Evolutionary conservation across 2,888 invertebrate genomes (phyloP), one percentile per base, ranked within the genome.

Genomic region (Willowsia nigromaculata): DNA sequence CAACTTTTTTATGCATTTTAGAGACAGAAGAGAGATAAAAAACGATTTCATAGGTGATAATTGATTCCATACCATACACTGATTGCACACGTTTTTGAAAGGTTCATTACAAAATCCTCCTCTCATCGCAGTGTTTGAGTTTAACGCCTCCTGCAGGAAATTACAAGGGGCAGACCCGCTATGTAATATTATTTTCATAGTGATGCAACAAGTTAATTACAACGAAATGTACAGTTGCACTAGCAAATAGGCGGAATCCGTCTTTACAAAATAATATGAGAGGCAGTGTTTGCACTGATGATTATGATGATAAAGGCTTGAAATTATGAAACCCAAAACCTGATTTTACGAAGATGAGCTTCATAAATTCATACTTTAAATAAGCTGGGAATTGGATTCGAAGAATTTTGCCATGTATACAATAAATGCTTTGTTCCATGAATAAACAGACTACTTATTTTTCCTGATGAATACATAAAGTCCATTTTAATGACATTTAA

Each of bases 101-200:
- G 74, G 47, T 47, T 74, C 74, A 74, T 74, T 74, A 74, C 65
- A 37, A 25, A 74, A 74, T 43, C 74, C 53, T 50, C 78, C 53
- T 78, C 56, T 78, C 33, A 18, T 78, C 53, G 33, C 50, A 18
- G 33, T 53, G 33, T 53, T 78, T 78, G 33, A 74, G 74, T 74
- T 74, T 47, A 47, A 74, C 74, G 74, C 74, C 74, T 43, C 22
- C 27, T 25, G 43, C 47, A 43, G 74, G 37, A 65, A 65, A 65
- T 65, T 65, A 65, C 65, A 65, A 33, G 65, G 65, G 33, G 37
- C 33, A 37, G n/a, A n/a, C 37, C 65, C n/a, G 37, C n/a, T 37
- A 33, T 37, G 33, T 33, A 65, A 65, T 65, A 18, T 65, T 65
- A 37, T 65, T 18, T 37, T 37, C 37, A 65, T 37, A 65, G 37